phyloP scores from a whole-genome alignment of 2,113 vertebrate genomes.

The Microcebus murinus region DNA sequence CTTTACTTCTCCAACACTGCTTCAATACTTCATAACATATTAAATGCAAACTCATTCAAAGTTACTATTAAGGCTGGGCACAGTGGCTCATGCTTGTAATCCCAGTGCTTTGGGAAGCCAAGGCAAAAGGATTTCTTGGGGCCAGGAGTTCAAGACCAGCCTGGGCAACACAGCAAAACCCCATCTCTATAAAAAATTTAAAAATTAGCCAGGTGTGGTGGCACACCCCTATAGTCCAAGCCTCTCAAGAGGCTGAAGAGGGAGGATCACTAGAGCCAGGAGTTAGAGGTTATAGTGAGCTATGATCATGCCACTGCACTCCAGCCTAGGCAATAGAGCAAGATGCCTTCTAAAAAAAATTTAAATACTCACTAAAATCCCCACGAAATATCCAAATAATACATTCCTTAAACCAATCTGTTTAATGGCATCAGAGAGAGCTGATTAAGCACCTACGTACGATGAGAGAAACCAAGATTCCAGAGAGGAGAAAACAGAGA shows the following conservation, averaged over 20 bases:
- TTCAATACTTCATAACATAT: slow-evolving; percentile 10
- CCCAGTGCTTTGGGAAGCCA: neutral
- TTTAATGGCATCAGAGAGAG: slow-evolving; percentile 17
- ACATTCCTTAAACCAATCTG: neutral
- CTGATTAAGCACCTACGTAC: neutral
- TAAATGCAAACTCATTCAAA: slow-evolving; percentile 43
- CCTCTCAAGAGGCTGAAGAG: neutral
- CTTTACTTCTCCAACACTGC: neutral
- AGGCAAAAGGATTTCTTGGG: neutral
- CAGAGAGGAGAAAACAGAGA: neutral
- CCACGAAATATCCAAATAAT: neutral
- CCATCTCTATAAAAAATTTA: neutral
- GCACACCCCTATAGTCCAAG: neutral
- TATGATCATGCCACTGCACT: neutral
- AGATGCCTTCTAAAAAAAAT: neutral
- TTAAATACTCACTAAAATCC: no score
- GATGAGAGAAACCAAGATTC: neutral
- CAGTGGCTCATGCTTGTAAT: neutral
- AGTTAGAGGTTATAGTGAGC: neutral
- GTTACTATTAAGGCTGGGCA: neutral
- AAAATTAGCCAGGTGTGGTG: neutral
- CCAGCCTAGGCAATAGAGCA: neutral
- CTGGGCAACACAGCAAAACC: neutral
- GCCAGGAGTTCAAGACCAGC: neutral
- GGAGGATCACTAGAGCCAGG: neutral